These are phyloP conservation scores for Manis crassicaudata DNA, from an alignment of 2,797 vertebrate genomes.

Conservation along the genomic window DNA sequence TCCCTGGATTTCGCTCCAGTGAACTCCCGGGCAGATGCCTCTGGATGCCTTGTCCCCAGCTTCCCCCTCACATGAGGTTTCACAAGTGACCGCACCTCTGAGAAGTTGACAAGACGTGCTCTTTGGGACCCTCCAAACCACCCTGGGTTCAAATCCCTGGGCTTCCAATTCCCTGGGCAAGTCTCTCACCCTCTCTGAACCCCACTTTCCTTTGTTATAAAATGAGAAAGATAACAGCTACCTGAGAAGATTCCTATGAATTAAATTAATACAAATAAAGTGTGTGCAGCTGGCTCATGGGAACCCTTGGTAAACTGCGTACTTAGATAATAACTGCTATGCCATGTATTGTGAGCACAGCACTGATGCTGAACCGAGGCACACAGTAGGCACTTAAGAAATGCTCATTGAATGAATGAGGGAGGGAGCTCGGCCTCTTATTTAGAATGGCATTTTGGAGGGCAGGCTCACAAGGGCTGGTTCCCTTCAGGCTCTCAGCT, in stretches of 20 bases:
- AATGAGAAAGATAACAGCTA: background rate
- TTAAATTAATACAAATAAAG: background rate
- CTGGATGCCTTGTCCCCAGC: background rate
- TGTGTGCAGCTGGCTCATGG: accelerated
- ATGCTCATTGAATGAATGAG: background rate
- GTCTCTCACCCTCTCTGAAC: background rate
- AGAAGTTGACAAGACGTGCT: background rate
- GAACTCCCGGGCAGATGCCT: background rate
- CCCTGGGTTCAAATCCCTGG: background rate
- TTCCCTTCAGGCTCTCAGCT: background rate
- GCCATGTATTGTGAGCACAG: too few relatives aligned
- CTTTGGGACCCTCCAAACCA: background rate
- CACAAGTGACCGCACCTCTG: background rate
- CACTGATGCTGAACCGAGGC: background rate
- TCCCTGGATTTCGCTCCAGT: background rate
- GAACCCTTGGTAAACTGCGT: too few relatives aligned
- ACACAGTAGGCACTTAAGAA: background rate
- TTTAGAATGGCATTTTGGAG: background rate
- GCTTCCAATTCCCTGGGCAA: background rate
- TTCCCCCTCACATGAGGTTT: background rate
- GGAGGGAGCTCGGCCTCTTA: background rate
- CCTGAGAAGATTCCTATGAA: accelerated
- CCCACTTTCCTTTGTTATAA: background rate
- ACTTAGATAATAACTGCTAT: background rate
- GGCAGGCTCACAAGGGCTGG: too few relatives aligned